Percentiles rank a stretch among this genome's conserved stretches.
Evolutionary conservation across 2,113 vertebrate species (phyloP).

Genomic region (Dipodomys spectabilis): DNA sequence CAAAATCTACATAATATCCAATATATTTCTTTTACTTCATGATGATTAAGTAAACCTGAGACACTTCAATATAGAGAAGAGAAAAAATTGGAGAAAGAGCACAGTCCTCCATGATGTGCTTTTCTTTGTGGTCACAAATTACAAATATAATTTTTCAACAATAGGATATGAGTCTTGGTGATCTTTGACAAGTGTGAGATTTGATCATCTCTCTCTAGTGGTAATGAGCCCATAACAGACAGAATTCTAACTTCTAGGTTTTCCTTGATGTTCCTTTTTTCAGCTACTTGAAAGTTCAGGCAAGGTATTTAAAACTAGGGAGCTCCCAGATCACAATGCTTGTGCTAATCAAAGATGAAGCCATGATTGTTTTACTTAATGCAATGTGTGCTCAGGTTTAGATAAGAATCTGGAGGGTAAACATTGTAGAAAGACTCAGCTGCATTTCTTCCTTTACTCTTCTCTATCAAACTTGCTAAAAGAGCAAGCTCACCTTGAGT

Average conservation of each 20-base stretch:
- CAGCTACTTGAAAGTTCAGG: not conserved
- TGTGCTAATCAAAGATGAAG: not conserved
- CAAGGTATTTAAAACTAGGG: not conserved
- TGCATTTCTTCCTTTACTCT: no score
- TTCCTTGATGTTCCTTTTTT: not conserved
- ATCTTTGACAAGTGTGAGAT: not conserved
- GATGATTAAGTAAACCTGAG: not conserved
- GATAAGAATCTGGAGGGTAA: no score
- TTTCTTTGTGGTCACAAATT: not conserved
- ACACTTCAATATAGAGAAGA: not conserved
- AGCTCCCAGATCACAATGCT: not conserved
- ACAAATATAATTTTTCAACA: not conserved
- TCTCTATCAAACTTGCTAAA: no score
- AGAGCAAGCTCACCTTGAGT: no score
- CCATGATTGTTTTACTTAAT: not conserved
- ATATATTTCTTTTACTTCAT: not conserved
- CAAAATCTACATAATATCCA: not conserved
- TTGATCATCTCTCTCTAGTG: not conserved
- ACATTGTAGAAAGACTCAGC: no score
- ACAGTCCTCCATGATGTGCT: no score
- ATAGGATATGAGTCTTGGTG: rapidly evolving
- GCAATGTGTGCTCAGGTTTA: no score
- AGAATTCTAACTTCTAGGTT: no score
- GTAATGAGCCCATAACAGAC: not conserved
- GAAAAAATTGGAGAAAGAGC: not conserved